Evolutionary conservation across 92 coral and sea anemone species (phyloP).

Genomic region (Scolanthus callimorphus): DNA sequence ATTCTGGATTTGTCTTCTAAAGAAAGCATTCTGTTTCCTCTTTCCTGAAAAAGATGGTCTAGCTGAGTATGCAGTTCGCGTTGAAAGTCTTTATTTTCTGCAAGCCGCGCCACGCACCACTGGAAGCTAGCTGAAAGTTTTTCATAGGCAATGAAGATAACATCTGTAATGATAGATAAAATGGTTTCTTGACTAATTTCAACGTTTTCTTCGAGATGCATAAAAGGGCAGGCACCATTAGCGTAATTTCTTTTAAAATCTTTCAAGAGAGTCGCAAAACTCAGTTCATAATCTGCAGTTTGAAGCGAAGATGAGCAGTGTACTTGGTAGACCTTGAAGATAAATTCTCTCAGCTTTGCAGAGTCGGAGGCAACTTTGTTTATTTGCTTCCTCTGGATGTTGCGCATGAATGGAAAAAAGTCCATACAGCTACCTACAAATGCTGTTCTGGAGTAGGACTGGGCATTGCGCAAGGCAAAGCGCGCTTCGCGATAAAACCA

Average conservation of each 20-base stretch:
- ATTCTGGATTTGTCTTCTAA: conserved; percentile 9
- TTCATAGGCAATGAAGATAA: conserved; percentile 27
- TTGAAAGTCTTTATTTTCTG: conserved; percentile 18
- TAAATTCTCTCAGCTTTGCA: conserved; percentile 15
- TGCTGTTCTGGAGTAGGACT: background rate
- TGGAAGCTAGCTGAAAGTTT: conserved; percentile 18
- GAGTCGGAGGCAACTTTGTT: background rate
- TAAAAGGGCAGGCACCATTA: background rate
- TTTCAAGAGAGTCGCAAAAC: conserved; percentile 20
- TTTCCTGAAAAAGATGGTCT: conserved; percentile 4
- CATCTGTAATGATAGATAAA: conserved; percentile 7
- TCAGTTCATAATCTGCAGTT: background rate
- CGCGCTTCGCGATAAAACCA: conserved; percentile 36
- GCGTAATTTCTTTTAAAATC: conserved; percentile 1
- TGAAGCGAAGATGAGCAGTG: conserved; percentile 13
- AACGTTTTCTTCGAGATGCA: background rate
- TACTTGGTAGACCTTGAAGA: conserved; percentile 24
- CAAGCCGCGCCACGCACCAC: conserved; percentile 37
- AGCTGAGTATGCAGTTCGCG: conserved; percentile 11
- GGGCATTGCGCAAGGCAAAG: background rate
- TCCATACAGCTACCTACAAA: conserved; percentile 28
- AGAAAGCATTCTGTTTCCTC: background rate
- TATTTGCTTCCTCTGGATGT: background rate
- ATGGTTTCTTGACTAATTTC: conserved; percentile 10
- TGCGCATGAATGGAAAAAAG: conserved; percentile 21